Conservation (phyloP, 2,888 invertebrate genomes). For the Lomographa bimaculata region DNA sequence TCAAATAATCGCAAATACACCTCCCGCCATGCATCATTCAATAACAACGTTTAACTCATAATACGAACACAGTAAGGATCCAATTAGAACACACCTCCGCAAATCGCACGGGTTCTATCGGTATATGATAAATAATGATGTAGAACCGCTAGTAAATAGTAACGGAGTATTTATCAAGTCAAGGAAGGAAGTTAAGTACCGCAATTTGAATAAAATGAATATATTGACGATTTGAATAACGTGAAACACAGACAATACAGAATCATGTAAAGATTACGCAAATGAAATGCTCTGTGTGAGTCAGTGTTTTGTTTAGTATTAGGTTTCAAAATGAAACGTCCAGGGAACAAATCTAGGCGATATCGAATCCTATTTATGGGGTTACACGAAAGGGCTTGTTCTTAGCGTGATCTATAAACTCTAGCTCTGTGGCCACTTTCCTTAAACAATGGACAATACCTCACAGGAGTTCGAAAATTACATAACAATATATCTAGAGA, state of each 20-base stretch:
- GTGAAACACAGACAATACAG: conserved; percentile 32
- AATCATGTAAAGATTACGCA: conserved; percentile 53
- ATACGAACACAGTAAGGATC: conserved; percentile 40
- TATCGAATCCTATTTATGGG: conserved; percentile 63
- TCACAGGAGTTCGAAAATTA: conserved; percentile 4
- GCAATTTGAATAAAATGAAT: conserved; percentile 32
- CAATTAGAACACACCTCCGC: conserved; percentile 35
- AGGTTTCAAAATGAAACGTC: conserved; percentile 65
- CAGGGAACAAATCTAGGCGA: conserved; percentile 59
- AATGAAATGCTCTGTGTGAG: conserved; percentile 60
- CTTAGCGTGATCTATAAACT: conserved; percentile 48
- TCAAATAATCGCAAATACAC: conserved; percentile 61
- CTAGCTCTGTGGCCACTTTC: conserved; percentile 55
- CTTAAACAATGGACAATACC: conserved; percentile 41
- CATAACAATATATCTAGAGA: conserved; percentile 3
- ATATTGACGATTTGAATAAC: conserved; percentile 31
- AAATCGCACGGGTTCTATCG: conserved; percentile 50
- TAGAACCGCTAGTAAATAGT: conserved; percentile 46
- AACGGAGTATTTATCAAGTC: conserved; percentile 46
- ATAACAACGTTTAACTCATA: conserved; percentile 42
- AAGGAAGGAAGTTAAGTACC: conserved; percentile 44
- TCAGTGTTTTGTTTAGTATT: conserved; percentile 65
- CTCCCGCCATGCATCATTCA: conserved; percentile 30
- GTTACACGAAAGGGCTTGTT: conserved; percentile 62
- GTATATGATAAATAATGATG: conserved; percentile 55